Conservation (phyloP, 2,888 invertebrate genomes). For the Limnephilus rhombicus region DNA sequence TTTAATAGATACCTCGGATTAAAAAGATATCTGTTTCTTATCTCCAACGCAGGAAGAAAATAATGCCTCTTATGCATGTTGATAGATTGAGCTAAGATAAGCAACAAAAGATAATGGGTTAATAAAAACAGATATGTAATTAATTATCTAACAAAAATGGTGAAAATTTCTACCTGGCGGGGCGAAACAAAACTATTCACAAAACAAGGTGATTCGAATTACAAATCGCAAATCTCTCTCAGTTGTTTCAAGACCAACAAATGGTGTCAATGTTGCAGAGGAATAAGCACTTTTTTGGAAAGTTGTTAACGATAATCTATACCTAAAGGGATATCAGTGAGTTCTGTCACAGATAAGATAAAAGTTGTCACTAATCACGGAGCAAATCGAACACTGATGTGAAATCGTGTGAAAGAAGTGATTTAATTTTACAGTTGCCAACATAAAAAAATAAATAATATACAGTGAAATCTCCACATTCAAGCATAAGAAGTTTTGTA, state of each 20-base stretch:
- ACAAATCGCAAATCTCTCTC: background rate
- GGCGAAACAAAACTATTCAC: background rate
- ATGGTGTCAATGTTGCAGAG: background rate
- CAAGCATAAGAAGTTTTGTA: too few species aligned
- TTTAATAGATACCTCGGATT: conserved; percentile 20
- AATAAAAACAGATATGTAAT: background rate
- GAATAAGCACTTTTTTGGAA: background rate
- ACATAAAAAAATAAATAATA: too few species aligned
- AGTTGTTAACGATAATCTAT: background rate
- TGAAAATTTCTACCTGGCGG: background rate
- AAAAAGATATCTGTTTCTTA: conserved; percentile 44
- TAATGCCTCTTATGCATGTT: conserved; percentile 6
- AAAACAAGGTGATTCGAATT: background rate
- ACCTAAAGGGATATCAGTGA: background rate
- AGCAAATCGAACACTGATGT: background rate
- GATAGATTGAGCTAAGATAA: background rate
- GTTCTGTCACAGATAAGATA: conserved; percentile 10
- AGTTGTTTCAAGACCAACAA: background rate
- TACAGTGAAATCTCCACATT: too few species aligned
- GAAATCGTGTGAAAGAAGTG: background rate
- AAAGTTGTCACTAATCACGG: background rate
- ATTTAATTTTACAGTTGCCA: too few species aligned
- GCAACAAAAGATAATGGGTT: background rate
- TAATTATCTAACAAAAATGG: background rate
- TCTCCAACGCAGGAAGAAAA: conserved; percentile 5